A percentile compares a stretch with the other conserved stretches of the same genome.
Evolutionary conservation across 2,888 invertebrate species (phyloP).

Genomic region (Drosophila prolongata): DNA sequence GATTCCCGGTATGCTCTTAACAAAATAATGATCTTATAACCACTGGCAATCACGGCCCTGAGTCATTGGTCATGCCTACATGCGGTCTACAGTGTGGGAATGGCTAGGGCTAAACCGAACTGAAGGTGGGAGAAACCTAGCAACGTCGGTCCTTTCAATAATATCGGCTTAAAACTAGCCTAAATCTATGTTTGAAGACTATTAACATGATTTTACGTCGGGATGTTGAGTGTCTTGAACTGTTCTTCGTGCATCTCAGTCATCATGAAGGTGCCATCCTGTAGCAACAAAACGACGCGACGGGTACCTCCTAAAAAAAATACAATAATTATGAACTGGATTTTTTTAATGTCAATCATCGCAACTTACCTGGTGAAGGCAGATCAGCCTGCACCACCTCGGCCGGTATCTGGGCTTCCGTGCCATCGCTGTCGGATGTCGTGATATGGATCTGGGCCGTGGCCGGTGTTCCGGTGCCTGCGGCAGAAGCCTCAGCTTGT

Average conservation of each 20-base stretch:
- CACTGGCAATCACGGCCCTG: neutral
- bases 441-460: constrained; percentile 70
- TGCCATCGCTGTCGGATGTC: constrained; percentile 83
- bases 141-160: constrained; percentile 13
- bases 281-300: constrained; percentile 92
- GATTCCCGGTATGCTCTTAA: neutral
- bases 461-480: constrained; percentile 46
- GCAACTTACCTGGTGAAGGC: constrained; percentile 90
- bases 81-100: neutral
- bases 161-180: constrained; percentile 15
- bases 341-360: neutral
- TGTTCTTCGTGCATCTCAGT: constrained; percentile 95
- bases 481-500: constrained; percentile 49
- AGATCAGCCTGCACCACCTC: constrained; percentile 94
- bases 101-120: constrained; percentile 3
- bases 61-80: neutral
- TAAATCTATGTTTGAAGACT: constrained; percentile 8
- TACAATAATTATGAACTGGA: neutral
- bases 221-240: constrained; percentile 85
- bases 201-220: constrained; percentile 74
- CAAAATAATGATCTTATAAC: neutral
- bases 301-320: constrained; percentile 89
- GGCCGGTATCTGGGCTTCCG: constrained; percentile 92
- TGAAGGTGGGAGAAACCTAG: constrained; percentile 11
- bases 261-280: constrained; percentile 94